Evolutionary conservation across 53 echinoderm and acorn worm species (phyloP).

Genomic region (Holothuria scabra): DNA sequence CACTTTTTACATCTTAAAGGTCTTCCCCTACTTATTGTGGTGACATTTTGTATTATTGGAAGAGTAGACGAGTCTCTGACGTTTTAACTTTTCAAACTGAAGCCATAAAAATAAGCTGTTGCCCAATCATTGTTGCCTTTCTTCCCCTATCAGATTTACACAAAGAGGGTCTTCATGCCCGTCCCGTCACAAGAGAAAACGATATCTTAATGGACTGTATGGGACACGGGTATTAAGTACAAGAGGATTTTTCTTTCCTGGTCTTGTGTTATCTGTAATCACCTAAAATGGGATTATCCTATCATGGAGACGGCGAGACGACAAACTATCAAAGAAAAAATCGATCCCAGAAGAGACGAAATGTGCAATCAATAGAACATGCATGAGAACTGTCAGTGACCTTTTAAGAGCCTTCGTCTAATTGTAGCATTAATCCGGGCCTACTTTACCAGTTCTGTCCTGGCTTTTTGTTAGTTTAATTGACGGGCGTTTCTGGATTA

Average conservation of each 20-base stretch:
- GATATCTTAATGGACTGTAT: slow-evolving; percentile 27
- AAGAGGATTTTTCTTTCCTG: background rate
- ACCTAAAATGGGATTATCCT: slow-evolving; percentile 33
- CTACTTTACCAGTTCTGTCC: background rate
- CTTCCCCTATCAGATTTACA: too few species aligned
- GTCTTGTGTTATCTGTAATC: slow-evolving; percentile 19
- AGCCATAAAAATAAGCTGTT: slow-evolving; percentile 25
- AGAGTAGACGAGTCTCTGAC: too few species aligned
- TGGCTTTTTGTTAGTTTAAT: slow-evolving; percentile 8
- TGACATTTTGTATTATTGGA: too few species aligned
- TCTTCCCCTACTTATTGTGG: too few species aligned
- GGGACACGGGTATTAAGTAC: background rate
- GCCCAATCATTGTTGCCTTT: background rate
- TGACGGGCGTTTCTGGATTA: slow-evolving; percentile 29
- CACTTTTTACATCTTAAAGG: too few species aligned
- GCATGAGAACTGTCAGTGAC: slow-evolving; percentile 24
- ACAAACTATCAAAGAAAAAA: slow-evolving; percentile 7
- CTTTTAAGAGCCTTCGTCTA: slow-evolving; percentile 16
- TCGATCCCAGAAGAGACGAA: slow-evolving; percentile 7
- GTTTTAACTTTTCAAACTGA: background rate
- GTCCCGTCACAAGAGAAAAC: slow-evolving; percentile 4
- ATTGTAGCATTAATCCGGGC: background rate
- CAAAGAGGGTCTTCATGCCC: too few species aligned
- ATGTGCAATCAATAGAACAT: background rate
- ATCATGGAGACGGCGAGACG: slow-evolving; percentile 42